Evolutionary conservation across 2,113 vertebrate species (phyloP).

Genomic region (Pungitius pungitius): DNA sequence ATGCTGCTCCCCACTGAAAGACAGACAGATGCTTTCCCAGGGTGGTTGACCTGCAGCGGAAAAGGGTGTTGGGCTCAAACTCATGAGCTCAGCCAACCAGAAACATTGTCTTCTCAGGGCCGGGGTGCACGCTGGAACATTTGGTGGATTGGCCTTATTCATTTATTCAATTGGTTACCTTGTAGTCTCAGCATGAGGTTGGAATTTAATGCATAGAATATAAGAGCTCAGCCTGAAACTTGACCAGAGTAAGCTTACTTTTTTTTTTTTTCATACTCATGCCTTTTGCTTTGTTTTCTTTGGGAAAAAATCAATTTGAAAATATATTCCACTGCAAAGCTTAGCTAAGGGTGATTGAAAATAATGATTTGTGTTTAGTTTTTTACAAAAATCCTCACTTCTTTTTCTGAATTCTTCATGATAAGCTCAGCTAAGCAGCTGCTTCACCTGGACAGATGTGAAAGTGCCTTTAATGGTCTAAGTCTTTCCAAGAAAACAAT

Average conservation of each 20-base stretch:
- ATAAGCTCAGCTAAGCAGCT: not conserved
- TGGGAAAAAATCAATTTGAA: not conserved
- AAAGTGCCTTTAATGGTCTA: not conserved
- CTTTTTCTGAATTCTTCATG: not conserved
- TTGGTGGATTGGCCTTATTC: conserved; percentile 26
- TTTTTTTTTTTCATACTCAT: not conserved
- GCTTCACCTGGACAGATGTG: not conserved
- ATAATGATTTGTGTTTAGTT: not conserved
- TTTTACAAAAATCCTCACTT: not conserved
- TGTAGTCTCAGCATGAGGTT: not conserved
- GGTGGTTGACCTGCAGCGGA: conserved; percentile 44
- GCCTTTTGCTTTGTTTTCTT: not conserved
- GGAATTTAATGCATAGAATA: not conserved
- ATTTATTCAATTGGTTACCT: conserved; percentile 29
- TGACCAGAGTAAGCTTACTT: not conserved
- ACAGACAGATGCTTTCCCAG: conserved; percentile 61
- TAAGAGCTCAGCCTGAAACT: conserved; percentile 4
- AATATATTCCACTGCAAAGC: not conserved
- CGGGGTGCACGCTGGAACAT: conserved; percentile 36
- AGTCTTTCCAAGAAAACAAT: not conserved
- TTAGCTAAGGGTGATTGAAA: not conserved
- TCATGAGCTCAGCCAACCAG: conserved; percentile 52
- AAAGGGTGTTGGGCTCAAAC: conserved; percentile 29
- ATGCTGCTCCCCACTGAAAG: conserved; percentile 29
- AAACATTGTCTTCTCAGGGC: conserved; percentile 27